Percentiles rank a stretch among this genome's conserved stretches.
Conservation (phyloP, 1,140 invertebrate genomes). For the Megalopta genalis region DNA sequence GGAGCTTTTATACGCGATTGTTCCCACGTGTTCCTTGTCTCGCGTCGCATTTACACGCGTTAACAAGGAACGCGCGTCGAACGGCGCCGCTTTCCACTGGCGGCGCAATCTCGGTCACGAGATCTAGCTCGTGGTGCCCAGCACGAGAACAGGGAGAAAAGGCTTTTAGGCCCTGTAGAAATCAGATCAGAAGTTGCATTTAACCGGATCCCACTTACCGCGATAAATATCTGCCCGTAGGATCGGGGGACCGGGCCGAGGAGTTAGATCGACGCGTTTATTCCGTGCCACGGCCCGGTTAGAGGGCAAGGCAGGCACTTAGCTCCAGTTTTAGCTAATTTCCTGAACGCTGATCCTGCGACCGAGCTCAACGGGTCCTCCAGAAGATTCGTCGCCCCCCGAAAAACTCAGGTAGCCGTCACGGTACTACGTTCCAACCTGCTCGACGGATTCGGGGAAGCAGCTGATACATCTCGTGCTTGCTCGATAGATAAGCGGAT, state of each 20-base stretch:
- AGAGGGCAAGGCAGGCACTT: conserved; percentile 39
- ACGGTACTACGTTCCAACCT: conserved; percentile 50
- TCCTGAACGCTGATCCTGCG: conserved; percentile 49
- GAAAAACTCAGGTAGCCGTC: conserved; percentile 58
- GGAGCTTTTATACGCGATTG: conserved; percentile 2
- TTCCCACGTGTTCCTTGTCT: conserved; percentile 45
- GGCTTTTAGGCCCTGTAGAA: conserved; percentile 65
- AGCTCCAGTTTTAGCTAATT: conserved; percentile 66
- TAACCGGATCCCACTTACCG: conserved; percentile 72
- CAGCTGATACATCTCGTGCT: conserved; percentile 7
- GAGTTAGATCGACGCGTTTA: conserved; percentile 64
- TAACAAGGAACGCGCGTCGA: conserved; percentile 43
- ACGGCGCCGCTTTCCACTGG: conserved; percentile 46
- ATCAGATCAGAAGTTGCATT: conserved; percentile 72
- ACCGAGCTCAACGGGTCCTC: conserved; percentile 26
- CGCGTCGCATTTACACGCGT: conserved; percentile 25
- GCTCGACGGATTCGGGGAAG: conserved; percentile 20
- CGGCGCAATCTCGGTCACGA: conserved; percentile 54
- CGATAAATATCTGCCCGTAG: conserved; percentile 70
- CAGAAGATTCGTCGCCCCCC: neutral
- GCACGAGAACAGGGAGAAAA: conserved; percentile 50
- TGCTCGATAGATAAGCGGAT: conserved; percentile 1
- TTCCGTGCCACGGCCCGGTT: conserved; percentile 51
- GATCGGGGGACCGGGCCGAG: conserved; percentile 29
- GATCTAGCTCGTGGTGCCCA: conserved; percentile 46